A percentile compares a stretch with the other conserved stretches of the same genome.
phyloP scores from a whole-genome alignment of 2,113 vertebrate species.

The Engystomops pustulosus region DNA sequence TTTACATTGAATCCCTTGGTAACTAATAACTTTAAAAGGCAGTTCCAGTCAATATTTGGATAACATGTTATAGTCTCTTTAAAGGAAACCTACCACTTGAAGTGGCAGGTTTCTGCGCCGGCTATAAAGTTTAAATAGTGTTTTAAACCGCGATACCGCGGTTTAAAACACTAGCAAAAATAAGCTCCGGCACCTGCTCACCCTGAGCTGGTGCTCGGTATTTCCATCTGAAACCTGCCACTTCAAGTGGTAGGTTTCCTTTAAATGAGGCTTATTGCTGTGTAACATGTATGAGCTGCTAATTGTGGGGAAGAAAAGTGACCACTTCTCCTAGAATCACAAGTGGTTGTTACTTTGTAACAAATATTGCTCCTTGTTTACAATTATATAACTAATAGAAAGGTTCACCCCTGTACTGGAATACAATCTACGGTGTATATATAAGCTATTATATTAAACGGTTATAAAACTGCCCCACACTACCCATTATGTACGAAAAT shows the following conservation, averaged over 20 bases:
- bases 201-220: too few species aligned
- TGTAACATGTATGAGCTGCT: neutral
- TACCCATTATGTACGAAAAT: neutral
- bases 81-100: too few species aligned
- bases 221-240: too few species aligned
- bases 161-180: too few species aligned
- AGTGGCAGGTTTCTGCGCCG: too few species aligned
- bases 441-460: neutral
- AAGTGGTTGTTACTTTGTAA: neutral
- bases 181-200: too few species aligned
- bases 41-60: neutral
- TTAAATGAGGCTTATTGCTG: neutral
- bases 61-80: neutral
- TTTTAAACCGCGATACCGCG: too few species aligned
- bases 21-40: neutral
- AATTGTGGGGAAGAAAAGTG: neutral
- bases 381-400: neutral
- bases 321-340: neutral
- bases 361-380: neutral
- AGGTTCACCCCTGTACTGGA: neutral
- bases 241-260: too few species aligned
- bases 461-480: neutral
- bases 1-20: neutral
- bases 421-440: neutral
- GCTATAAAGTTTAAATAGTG: too few species aligned